phyloP scores from a whole-genome alignment of 2,888 invertebrate species.

The Homarus gammarus region DNA sequence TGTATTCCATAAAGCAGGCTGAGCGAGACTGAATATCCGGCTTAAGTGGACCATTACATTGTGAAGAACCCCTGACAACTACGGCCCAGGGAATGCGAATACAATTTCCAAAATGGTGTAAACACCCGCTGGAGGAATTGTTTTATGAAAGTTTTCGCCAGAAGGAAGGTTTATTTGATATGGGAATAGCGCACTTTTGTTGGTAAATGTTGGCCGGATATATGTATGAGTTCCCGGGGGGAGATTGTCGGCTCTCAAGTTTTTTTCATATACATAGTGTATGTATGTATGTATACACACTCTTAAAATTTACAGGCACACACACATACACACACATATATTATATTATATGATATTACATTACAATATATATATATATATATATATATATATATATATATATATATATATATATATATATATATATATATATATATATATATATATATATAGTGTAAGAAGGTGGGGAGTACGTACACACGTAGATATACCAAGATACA shows the following conservation, averaged over 20 bases:
- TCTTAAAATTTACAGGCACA: not conserved
- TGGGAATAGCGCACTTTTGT: slow-evolving; percentile 57
- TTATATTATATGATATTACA: not conserved
- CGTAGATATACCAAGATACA: not conserved
- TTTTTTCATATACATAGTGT: slow-evolving; percentile 8
- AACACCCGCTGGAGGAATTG: slow-evolving; percentile 67
- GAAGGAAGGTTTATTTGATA: slow-evolving; percentile 65
- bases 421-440: slow-evolving; percentile 24
- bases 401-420: slow-evolving; percentile 24
- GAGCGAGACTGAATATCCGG: slow-evolving; percentile 66
- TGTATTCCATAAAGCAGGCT: slow-evolving; percentile 64
- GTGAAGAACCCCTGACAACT: slow-evolving; percentile 65
- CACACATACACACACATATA: not conserved
- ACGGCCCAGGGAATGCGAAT: slow-evolving; percentile 65
- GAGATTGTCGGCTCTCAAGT: slow-evolving; percentile 13
- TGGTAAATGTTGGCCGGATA: slow-evolving; percentile 28
- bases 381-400: slow-evolving; percentile 47
- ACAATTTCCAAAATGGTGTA: slow-evolving; percentile 71
- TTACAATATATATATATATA: slow-evolving; percentile 18
- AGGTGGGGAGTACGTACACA: slow-evolving; percentile 9
- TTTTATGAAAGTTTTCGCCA: slow-evolving; percentile 66
- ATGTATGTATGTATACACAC: slow-evolving; percentile 20
- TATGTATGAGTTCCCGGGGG: slow-evolving; percentile 40
- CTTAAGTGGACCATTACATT: slow-evolving; percentile 66
- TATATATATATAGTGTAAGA: slow-evolving; percentile 5